Evolutionary conservation across 2,888 invertebrate genomes (phyloP).

Genomic region (Drosophila birchii): DNA sequence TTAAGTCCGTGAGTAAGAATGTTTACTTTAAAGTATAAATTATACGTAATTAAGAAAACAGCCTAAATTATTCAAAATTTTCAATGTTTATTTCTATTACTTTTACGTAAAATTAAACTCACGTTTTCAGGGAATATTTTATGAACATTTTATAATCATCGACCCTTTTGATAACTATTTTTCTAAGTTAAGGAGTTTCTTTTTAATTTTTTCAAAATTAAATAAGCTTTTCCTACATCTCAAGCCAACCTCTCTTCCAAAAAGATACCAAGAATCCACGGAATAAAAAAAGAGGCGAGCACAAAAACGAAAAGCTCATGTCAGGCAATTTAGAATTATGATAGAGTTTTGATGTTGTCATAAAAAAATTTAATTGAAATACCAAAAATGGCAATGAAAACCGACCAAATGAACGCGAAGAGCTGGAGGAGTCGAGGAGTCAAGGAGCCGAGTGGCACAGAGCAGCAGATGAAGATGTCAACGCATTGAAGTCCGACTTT

Average conservation of each 20-base stretch:
- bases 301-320: constrained; percentile 63
- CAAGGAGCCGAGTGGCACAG: constrained; percentile 2
- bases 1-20: neutral
- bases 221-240: neutral
- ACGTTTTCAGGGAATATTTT: too few relatives aligned
- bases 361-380: constrained; percentile 84
- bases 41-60: too few relatives aligned
- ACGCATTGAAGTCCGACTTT: constrained; percentile 55
- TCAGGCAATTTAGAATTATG: constrained; percentile 80
- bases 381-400: constrained; percentile 82
- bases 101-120: too few relatives aligned
- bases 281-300: constrained; percentile 22
- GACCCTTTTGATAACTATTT: too few relatives aligned
- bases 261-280: constrained; percentile 54
- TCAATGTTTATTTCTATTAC: too few relatives aligned
- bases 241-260: constrained; percentile 40
- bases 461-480: constrained; percentile 47
- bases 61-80: too few relatives aligned
- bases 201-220: too few relatives aligned
- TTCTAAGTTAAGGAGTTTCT: too few relatives aligned
- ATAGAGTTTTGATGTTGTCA: constrained; percentile 83
- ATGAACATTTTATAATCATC: too few relatives aligned
- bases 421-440: constrained; percentile 8
- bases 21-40: neutral
- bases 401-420: constrained; percentile 24